Percentiles rank a stretch among this genome's conserved stretches.
phyloP scores from a whole-genome alignment of 2,113 vertebrate genomes.

The Amblyornis subalaris region DNA sequence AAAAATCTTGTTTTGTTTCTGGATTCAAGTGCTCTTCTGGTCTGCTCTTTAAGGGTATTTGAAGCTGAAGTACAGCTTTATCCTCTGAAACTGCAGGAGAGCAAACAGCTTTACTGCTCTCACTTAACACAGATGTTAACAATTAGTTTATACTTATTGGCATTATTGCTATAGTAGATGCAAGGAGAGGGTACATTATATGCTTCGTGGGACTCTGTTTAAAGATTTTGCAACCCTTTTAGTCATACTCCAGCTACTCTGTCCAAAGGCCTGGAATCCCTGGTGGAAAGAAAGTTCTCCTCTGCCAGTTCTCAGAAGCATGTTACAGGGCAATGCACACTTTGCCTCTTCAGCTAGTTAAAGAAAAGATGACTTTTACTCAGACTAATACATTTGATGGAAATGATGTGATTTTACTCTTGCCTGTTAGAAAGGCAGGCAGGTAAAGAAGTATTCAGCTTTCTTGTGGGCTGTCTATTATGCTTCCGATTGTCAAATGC shows the following conservation, averaged over 20 bases:
- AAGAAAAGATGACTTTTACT: background rate
- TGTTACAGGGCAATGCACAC: background rate
- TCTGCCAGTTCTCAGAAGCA: background rate
- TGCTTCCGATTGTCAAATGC: background rate
- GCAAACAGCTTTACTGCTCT: background rate
- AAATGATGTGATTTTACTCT: background rate
- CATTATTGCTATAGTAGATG: background rate
- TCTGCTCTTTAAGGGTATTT: background rate
- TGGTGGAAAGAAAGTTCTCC: background rate
- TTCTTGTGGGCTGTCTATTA: background rate
- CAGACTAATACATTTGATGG: background rate
- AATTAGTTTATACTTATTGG: constrained; percentile 19
- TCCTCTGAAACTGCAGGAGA: background rate
- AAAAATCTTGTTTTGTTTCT: background rate
- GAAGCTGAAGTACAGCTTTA: background rate
- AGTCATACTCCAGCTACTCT: background rate
- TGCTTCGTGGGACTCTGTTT: background rate
- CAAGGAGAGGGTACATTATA: background rate
- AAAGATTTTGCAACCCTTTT: constrained; percentile 33
- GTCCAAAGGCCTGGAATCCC: constrained; percentile 6
- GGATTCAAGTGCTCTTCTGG: background rate
- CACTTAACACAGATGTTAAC: constrained; percentile 8
- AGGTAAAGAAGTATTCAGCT: background rate
- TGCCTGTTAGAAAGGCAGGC: background rate
- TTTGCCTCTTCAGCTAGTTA: background rate